Percentiles rank a stretch among this genome's conserved stretches.
These are phyloP conservation scores for Aleiodes testaceus DNA, from an alignment of 2,888 invertebrate species.

Conservation along the genomic window DNA sequence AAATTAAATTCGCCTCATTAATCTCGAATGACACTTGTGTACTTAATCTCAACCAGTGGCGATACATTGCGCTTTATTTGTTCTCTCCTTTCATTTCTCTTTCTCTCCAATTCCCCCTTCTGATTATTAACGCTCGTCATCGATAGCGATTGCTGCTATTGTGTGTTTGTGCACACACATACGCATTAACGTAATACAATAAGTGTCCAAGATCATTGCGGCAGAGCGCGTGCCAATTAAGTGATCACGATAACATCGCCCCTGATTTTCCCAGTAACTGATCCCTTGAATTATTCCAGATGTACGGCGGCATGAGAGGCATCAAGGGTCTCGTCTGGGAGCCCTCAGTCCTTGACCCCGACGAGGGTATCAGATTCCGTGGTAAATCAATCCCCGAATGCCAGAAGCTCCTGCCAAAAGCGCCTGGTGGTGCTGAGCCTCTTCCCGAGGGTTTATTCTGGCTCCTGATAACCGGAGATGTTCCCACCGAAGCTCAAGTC, in stretches of 20 bases:
- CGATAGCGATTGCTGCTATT: neutral
- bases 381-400: slow-evolving; percentile 95
- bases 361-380: slow-evolving; percentile 96
- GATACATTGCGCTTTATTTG: neutral
- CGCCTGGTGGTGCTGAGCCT: slow-evolving; percentile 85
- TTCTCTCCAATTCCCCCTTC: no score
- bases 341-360: slow-evolving; percentile 94
- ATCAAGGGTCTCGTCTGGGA: slow-evolving; percentile 96
- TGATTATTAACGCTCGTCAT: no score
- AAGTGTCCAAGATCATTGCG: slow-evolving; percentile 7
- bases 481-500: slow-evolving; percentile 88
- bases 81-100: neutral
- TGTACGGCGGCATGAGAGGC: slow-evolving; percentile 97
- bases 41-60: neutral
- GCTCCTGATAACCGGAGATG: slow-evolving; percentile 91
- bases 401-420: slow-evolving; percentile 89
- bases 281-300: slow-evolving; percentile 71
- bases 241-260: slow-evolving; percentile 16
- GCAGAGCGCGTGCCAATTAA: slow-evolving; percentile 23
- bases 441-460: slow-evolving; percentile 96
- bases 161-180: neutral
- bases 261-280: slow-evolving; percentile 2
- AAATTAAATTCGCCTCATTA: slow-evolving; percentile 22
- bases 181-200: neutral
- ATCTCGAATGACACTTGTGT: slow-evolving; percentile 11